Percentiles rank a stretch among this genome's conserved stretches.
Evolutionary conservation across 2,797 vertebrate species (phyloP).

Genomic region (Tadarida brasiliensis): DNA sequence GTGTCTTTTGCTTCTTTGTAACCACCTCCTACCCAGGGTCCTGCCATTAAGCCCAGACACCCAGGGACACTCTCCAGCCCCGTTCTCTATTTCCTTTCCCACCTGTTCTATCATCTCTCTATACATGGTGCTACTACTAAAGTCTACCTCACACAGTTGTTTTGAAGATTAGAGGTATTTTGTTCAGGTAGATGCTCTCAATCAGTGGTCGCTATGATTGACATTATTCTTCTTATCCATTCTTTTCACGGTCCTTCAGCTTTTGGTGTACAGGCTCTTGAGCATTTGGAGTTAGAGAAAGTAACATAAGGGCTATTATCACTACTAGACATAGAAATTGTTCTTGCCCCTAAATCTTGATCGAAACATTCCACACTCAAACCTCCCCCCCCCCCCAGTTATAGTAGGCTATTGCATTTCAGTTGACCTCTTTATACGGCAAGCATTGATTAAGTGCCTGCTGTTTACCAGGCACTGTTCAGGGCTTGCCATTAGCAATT

Average conservation of each 20-base stretch:
- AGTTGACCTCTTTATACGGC: neutral
- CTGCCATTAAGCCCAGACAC: neutral
- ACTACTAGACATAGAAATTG: neutral
- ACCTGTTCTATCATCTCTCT: neutral
- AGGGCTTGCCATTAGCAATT: neutral
- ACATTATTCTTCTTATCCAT: neutral
- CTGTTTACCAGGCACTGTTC: constrained; percentile 6
- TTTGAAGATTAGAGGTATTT: neutral
- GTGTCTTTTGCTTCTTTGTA: neutral
- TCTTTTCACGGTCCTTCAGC: neutral
- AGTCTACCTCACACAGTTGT: neutral
- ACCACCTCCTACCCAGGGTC: neutral
- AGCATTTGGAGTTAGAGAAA: constrained; percentile 2
- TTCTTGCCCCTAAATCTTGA: neutral
- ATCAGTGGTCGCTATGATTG: neutral
- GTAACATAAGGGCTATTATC: neutral
- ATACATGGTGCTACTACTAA: no score
- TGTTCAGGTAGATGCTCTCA: neutral
- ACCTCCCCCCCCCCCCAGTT: neutral
- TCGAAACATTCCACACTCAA: constrained; percentile 6
- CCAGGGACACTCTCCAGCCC: neutral
- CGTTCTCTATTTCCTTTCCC: neutral
- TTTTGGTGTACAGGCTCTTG: neutral
- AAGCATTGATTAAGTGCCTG: constrained; percentile 14
- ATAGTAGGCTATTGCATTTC: neutral